Evolutionary conservation across 2,797 vertebrate genomes (phyloP).

Genomic region (Yasuhikotakia modesta): DNA sequence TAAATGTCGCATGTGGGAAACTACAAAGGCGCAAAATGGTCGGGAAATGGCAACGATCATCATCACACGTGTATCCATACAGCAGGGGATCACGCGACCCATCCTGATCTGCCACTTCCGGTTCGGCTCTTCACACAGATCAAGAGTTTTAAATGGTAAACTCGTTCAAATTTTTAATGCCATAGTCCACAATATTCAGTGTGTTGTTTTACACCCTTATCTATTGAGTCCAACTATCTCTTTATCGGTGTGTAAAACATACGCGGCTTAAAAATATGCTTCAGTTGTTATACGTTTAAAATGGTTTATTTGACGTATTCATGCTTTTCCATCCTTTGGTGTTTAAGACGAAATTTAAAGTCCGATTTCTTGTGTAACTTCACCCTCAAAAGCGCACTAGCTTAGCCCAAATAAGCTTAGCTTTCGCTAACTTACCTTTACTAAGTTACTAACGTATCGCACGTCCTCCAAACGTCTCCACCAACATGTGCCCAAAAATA

Average conservation of each 20-base stretch:
- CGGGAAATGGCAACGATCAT: background rate
- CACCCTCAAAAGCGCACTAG: constrained; percentile 26
- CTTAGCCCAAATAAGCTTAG: constrained; percentile 38
- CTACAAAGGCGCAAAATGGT: background rate
- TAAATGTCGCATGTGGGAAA: background rate
- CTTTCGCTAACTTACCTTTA: constrained; percentile 53
- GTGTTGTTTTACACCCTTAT: background rate
- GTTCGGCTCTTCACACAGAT: constrained; percentile 4
- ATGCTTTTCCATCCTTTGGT: background rate
- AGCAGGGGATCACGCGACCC: background rate
- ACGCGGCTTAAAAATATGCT: background rate
- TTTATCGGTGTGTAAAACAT: background rate
- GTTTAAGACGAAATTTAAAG: background rate
- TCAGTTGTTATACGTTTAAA: background rate
- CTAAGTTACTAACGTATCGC: constrained; percentile 14
- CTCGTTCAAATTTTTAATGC: background rate
- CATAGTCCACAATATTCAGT: background rate
- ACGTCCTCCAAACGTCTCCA: constrained; percentile 8
- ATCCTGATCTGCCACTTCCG: constrained; percentile 32
- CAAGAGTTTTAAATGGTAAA: background rate
- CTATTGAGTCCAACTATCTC: background rate
- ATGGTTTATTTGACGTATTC: background rate
- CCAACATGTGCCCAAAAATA: background rate
- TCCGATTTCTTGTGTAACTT: too few relatives aligned
- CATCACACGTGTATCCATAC: background rate